These are phyloP conservation scores for Tangara arthus DNA, from an alignment of 2,797 vertebrate species.

Conservation along the genomic window DNA sequence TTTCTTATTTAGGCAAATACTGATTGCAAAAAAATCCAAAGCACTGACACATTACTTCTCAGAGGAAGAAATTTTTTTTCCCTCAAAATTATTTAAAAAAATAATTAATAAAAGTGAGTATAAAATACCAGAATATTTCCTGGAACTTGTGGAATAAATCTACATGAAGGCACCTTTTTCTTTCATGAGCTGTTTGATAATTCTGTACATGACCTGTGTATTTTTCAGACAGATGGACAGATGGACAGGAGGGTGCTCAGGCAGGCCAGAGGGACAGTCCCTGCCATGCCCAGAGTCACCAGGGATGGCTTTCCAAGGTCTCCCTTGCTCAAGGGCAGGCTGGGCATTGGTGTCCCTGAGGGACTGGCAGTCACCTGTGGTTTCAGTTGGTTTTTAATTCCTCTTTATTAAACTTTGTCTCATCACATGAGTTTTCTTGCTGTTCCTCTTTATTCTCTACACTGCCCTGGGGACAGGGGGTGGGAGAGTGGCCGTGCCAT, in stretches of 20 bases:
- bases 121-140: background rate
- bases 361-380: fast-evolving
- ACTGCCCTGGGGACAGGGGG: too few species aligned
- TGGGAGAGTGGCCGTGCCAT: background rate
- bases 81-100: fast-evolving
- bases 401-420: background rate
- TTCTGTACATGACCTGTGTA: fast-evolving
- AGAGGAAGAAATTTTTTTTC: fast-evolving
- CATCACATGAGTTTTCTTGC: fast-evolving
- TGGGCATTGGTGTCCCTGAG: background rate
- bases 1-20: background rate
- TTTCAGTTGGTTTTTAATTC: background rate
- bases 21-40: background rate
- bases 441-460: too few species aligned
- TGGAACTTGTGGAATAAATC: background rate
- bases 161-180: background rate
- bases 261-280: background rate
- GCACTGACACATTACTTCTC: fast-evolving
- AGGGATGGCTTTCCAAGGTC: background rate
- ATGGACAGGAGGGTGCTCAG: background rate
- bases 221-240: background rate
- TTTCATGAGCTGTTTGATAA: background rate
- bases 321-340: background rate
- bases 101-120: fast-evolving
- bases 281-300: background rate